phyloP scores from a whole-genome alignment of 2,888 invertebrate genomes.

The Lasius fuliginosus region DNA sequence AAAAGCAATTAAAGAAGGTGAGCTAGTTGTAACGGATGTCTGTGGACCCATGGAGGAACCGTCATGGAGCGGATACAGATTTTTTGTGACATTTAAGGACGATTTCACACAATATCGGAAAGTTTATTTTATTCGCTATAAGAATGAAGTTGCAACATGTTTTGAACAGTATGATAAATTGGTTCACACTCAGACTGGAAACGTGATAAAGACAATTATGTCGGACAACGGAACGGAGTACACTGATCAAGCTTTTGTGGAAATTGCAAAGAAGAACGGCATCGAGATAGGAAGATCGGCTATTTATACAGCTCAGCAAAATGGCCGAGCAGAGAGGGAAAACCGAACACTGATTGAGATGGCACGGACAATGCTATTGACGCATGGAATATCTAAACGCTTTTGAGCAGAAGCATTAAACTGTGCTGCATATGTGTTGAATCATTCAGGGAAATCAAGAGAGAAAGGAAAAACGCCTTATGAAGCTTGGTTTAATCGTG shows the following conservation, averaged over 20 bases:
- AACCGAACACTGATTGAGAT: conserved; percentile 48
- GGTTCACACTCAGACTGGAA: conserved; percentile 47
- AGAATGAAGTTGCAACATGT: conserved; percentile 48
- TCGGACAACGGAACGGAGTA: conserved; percentile 58
- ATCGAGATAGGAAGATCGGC: conserved; percentile 42
- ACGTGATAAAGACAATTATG: conserved; percentile 46
- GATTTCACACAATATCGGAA: conserved; percentile 52
- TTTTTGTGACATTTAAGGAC: conserved; percentile 59
- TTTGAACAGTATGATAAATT: conserved; percentile 48
- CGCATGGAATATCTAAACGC: conserved; percentile 45
- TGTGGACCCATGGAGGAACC: conserved; percentile 61
- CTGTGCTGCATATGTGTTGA: conserved; percentile 47
- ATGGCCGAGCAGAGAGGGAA: conserved; percentile 49
- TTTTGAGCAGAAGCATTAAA: conserved; percentile 57
- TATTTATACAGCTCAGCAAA: conserved; percentile 48
- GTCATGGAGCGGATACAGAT: conserved; percentile 46
- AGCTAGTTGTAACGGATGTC: conserved; percentile 55
- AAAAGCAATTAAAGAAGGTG: conserved; percentile 37
- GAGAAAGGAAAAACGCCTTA: conserved; percentile 25
- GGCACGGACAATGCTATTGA: conserved; percentile 54
- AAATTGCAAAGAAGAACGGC: conserved; percentile 42
- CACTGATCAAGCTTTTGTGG: conserved; percentile 30
- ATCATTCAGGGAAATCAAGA: conserved; percentile 2
- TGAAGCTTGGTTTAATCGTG: conserved; percentile 4
- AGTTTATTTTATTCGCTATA: conserved; percentile 47